A percentile compares a stretch with the other conserved stretches of the same genome.
Evolutionary conservation across 2,113 vertebrate species (phyloP).

Genomic region (Platysteira castanea): DNA sequence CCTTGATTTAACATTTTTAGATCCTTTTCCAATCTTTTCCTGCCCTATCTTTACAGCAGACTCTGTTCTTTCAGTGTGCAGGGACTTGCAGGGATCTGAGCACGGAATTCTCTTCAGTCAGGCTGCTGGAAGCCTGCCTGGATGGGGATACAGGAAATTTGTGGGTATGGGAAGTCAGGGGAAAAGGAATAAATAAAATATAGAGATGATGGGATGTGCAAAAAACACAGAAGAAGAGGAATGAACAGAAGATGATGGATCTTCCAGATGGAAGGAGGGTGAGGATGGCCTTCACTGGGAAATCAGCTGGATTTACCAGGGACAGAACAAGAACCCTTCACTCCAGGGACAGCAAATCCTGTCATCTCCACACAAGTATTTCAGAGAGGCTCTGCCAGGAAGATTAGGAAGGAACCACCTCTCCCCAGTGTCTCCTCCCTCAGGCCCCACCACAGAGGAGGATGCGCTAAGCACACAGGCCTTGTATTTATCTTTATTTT

Average conservation of each 20-base stretch:
- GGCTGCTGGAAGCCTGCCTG: not conserved
- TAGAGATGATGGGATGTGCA: not conserved
- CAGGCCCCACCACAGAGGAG: not conserved
- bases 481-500: conserved; percentile 12
- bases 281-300: not conserved
- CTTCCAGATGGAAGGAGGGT: not conserved
- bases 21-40: not conserved
- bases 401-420: not conserved
- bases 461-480: not conserved
- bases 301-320: not conserved
- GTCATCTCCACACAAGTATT: not conserved
- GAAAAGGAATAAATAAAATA: not conserved
- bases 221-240: not conserved
- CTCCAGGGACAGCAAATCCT: not conserved
- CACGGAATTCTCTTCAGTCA: accelerated
- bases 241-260: not conserved
- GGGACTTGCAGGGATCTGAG: not conserved
- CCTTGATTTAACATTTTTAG: not conserved
- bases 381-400: not conserved
- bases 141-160: not conserved
- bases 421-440: not conserved
- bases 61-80: not conserved
- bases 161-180: not conserved
- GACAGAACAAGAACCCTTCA: not conserved
- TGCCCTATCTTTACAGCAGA: not conserved